Conservation (phyloP, 2,797 vertebrate genomes). For the Alca torda region DNA sequence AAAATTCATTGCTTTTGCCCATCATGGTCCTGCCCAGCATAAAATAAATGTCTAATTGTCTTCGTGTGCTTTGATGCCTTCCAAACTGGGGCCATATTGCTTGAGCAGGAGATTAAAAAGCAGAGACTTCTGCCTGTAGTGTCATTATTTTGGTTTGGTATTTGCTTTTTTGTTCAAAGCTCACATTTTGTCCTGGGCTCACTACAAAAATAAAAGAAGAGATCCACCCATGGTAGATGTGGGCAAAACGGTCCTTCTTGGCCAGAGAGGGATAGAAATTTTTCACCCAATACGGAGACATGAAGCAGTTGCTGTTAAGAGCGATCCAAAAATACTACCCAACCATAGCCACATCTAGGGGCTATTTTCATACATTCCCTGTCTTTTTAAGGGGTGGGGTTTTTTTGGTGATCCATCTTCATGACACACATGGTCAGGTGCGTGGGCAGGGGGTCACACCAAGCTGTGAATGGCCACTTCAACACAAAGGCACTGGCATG, state of each 20-base stretch:
- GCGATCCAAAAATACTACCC: constrained; percentile 7
- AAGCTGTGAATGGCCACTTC: not conserved
- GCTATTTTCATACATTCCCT: constrained; percentile 20
- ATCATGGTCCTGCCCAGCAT: not conserved
- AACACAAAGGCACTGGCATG: not conserved
- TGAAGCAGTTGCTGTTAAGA: not conserved
- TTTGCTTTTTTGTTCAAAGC: constrained; percentile 43
- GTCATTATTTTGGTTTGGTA: constrained; percentile 53
- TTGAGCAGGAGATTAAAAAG: constrained; percentile 41
- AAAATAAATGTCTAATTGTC: constrained; percentile 18
- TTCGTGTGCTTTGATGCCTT: not conserved
- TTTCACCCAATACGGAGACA: constrained; percentile 36
- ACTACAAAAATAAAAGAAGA: constrained; percentile 58
- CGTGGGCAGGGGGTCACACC: not conserved
- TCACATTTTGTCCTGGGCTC: constrained; percentile 37
- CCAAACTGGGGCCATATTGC: not conserved
- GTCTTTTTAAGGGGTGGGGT: not conserved
- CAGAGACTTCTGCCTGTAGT: not conserved
- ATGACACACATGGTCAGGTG: not conserved
- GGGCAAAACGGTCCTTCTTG: constrained; percentile 48
- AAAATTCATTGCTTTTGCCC: not conserved
- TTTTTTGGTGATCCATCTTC: not conserved
- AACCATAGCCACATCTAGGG: constrained; percentile 14
- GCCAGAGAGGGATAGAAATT: constrained; percentile 46
- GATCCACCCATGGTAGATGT: constrained; percentile 57